A percentile compares a stretch with the other conserved stretches of the same genome.
Evolutionary conservation across 1,140 invertebrate genomes (phyloP).

Genomic region (Heliconius nattereri): DNA sequence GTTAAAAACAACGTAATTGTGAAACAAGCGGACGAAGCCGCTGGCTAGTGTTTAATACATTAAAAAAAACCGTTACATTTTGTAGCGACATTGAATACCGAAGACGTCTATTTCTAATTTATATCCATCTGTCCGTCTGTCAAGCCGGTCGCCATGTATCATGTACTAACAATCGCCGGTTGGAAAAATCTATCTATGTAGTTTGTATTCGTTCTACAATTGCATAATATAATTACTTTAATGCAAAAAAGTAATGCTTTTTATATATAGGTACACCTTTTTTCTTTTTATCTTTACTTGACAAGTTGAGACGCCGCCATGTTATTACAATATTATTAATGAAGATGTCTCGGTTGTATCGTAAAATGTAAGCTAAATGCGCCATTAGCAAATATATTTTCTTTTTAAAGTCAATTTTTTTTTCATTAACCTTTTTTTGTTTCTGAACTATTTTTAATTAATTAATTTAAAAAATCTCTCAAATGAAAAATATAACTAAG

Average conservation of each 20-base stretch:
- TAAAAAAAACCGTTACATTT: too few species aligned
- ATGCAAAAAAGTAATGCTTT: too few species aligned
- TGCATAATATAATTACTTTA: not conserved
- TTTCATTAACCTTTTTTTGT: not conserved
- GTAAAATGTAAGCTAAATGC: not conserved
- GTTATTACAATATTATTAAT: conserved; percentile 4
- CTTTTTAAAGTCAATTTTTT: not conserved
- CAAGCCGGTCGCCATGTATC: not conserved
- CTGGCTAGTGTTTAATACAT: too few species aligned
- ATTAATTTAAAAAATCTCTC: too few species aligned
- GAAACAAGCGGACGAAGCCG: too few species aligned
- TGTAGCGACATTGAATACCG: conserved; percentile 4
- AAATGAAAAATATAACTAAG: too few species aligned
- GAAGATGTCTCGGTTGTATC: not conserved
- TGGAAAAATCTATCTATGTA: not conserved
- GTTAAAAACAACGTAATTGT: too few species aligned
- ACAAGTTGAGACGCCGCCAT: not conserved
- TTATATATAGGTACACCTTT: too few species aligned
- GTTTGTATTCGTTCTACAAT: conserved; percentile 10
- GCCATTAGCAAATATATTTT: not conserved
- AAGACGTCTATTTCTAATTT: conserved; percentile 8
- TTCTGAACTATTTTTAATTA: not conserved
- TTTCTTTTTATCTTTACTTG: not conserved
- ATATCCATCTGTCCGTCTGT: conserved; percentile 8
- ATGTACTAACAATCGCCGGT: conserved; percentile 12